phyloP scores from a whole-genome alignment of 2,888 invertebrate genomes.

The Bombylius discolor region DNA sequence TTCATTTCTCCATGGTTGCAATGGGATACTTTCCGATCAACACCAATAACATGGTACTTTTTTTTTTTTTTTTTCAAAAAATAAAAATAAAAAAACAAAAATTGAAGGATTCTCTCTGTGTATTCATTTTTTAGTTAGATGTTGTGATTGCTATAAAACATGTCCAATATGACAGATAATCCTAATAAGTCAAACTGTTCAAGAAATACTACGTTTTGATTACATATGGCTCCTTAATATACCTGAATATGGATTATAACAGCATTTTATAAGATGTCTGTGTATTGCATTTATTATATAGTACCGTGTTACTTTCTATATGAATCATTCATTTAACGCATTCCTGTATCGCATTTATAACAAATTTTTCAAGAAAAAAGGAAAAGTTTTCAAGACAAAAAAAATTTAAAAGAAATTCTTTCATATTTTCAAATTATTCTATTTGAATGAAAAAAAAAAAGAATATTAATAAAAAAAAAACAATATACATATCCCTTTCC shows the following conservation, averaged over 20 bases:
- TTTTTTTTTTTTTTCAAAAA: no score
- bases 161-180: slow-evolving; percentile 11
- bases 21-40: no score
- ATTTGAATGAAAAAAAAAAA: background rate
- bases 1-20: no score
- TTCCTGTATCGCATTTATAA: background rate
- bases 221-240: background rate
- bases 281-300: no score
- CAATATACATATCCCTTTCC: background rate
- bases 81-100: no score
- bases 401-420: background rate
- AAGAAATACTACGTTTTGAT: slow-evolving; percentile 7
- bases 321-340: background rate
- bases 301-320: background rate
- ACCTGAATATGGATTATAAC: background rate
- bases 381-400: background rate
- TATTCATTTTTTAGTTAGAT: no score
- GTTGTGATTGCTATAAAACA: background rate
- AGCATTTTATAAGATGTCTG: no score
- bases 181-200: slow-evolving; percentile 11
- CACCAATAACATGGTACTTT: no score
- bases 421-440: background rate
- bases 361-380: background rate
- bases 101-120: no score
- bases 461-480: no score